These are phyloP conservation scores for Ypsolopha sequella DNA, from an alignment of 2,888 invertebrate species.

Conservation along the genomic window DNA sequence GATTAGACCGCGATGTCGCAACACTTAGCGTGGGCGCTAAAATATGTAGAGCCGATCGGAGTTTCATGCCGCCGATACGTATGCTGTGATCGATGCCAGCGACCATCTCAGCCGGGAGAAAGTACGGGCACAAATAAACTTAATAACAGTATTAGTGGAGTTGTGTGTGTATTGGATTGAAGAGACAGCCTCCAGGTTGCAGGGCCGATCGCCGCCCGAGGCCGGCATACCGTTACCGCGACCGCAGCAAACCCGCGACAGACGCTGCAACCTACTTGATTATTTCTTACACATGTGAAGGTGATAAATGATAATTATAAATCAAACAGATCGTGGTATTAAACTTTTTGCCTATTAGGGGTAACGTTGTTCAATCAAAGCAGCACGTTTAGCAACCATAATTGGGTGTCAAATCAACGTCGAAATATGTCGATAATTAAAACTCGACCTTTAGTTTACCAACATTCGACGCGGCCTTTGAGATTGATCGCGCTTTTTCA, in stretches of 20 bases:
- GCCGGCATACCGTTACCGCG: conserved; percentile 47
- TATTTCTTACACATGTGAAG: conserved; percentile 19
- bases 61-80: conserved; percentile 25
- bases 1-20: background rate
- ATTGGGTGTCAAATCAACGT: background rate
- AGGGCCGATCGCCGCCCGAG: conserved; percentile 46
- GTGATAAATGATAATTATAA: background rate
- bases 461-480: background rate
- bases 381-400: background rate
- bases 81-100: conserved; percentile 46
- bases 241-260: conserved; percentile 27
- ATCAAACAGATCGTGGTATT: background rate
- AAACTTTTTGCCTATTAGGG: background rate
- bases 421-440: background rate
- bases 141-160: conserved; percentile 58
- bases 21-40: conserved; percentile 19
- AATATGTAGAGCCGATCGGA: conserved; percentile 27
- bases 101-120: conserved; percentile 49
- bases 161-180: conserved; percentile 44
- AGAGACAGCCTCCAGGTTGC: conserved; percentile 46
- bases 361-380: background rate
- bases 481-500: background rate
- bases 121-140: conserved; percentile 55
- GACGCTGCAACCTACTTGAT: conserved; percentile 48
- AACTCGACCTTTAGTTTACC: background rate